Conservation (phyloP, 2,888 invertebrate genomes). For the Lasioglossum calceatum region DNA sequence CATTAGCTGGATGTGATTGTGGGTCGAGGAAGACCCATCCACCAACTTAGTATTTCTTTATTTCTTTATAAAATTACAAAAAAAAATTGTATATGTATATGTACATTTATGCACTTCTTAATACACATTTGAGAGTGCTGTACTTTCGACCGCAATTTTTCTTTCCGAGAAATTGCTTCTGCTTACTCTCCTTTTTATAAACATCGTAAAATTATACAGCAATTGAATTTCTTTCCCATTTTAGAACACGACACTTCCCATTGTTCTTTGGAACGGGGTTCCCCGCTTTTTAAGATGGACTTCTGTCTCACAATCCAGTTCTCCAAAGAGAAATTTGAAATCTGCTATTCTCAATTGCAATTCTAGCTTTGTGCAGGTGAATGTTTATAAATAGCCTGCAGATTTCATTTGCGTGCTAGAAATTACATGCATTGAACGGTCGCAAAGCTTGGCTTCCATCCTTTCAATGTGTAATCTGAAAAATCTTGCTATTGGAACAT, state of each 20-base stretch:
- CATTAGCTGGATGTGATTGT: too few relatives aligned
- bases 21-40: too few relatives aligned
- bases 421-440: neutral
- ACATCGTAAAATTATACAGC: neutral
- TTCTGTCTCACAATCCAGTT: neutral
- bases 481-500: too few relatives aligned
- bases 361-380: too few relatives aligned
- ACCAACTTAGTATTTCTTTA: too few relatives aligned
- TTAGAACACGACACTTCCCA: neutral
- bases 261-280: neutral
- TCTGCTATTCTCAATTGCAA: neutral
- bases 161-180: neutral
- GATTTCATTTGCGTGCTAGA: neutral
- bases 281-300: neutral
- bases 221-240: neutral
- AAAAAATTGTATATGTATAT: too few relatives aligned
- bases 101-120: too few relatives aligned
- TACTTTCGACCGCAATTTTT: neutral
- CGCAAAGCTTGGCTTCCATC: too few relatives aligned
- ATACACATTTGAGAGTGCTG: too few relatives aligned
- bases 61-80: too few relatives aligned
- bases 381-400: neutral
- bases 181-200: neutral
- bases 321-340: neutral
- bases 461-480: too few relatives aligned